Conservation (phyloP, 2,888 invertebrate genomes). For the Acanthococcus lagerstroemiae region DNA sequence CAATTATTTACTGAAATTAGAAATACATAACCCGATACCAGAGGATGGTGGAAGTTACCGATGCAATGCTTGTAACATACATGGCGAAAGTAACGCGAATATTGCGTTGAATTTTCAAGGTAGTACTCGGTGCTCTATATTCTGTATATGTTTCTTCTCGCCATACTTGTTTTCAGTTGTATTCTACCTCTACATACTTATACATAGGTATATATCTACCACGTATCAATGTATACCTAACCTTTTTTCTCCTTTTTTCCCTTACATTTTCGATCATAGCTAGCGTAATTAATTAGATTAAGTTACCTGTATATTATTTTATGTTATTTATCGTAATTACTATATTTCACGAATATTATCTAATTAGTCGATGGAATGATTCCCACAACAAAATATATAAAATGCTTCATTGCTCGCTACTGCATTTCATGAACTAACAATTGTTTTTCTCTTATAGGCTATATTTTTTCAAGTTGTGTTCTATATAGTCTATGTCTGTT, state of each 20-base stretch:
- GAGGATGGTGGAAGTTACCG: conserved; percentile 98
- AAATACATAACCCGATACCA: conserved; percentile 88
- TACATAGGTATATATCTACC: no score
- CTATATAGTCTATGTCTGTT: no score
- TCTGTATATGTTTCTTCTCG: no score
- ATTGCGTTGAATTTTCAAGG: conserved; percentile 99
- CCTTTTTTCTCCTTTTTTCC: no score
- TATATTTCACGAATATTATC: no score
- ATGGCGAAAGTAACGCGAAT: conserved; percentile 99
- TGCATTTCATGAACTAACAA: conserved; percentile 13
- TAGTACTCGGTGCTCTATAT: no score
- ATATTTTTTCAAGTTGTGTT: background rate
- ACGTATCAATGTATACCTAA: no score
- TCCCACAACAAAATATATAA: background rate
- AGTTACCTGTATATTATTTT: no score
- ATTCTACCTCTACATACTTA: no score
- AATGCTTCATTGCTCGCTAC: conserved; percentile 5
- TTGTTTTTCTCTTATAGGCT: background rate
- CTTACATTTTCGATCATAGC: no score
- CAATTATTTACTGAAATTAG: conserved; percentile 79
- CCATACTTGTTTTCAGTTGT: no score
- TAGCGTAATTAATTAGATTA: no score
- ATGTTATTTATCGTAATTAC: background rate
- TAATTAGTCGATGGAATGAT: background rate
- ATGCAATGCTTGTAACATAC: conserved; percentile 96